Evolutionary conservation across 2,888 invertebrate species (phyloP).

Genomic region (Ecdyonurus torrentis): DNA sequence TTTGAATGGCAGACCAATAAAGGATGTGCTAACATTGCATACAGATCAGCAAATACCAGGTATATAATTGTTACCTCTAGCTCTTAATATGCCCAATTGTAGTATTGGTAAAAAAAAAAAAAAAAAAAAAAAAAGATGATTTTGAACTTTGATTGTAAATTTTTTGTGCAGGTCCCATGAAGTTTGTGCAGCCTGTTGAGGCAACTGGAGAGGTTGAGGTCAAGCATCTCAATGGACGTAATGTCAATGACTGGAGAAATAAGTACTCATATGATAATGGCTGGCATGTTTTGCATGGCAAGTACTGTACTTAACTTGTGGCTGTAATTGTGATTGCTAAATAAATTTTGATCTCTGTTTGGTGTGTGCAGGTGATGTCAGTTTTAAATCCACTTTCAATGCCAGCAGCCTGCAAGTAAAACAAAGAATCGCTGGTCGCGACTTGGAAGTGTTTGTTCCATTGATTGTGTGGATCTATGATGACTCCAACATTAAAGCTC

Average conservation of each 20-base stretch:
- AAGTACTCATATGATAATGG: not conserved
- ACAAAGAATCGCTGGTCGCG: not conserved
- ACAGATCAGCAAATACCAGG: not conserved
- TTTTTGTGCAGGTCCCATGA: not conserved
- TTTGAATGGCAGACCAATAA: not conserved
- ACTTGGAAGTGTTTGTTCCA: not conserved
- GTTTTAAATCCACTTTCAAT: not conserved
- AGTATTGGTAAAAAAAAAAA: not conserved
- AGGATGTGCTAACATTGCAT: not conserved
- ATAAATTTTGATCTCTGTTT: not conserved
- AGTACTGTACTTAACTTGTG: not conserved
- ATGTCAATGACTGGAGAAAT: not conserved
- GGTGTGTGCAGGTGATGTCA: not conserved
- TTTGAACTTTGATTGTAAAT: too few species aligned
- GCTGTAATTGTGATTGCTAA: too few species aligned
- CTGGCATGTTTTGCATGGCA: not conserved
- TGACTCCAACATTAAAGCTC: not conserved
- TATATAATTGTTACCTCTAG: not conserved
- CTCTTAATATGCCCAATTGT: not conserved
- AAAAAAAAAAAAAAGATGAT: too few species aligned
- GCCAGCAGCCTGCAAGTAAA: not conserved
- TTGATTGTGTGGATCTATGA: not conserved
- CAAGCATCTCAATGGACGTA: not conserved
- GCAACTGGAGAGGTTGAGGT: not conserved
- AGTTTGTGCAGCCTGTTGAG: not conserved